These are phyloP conservation scores for Molossus alvarezi DNA, from an alignment of 2,797 vertebrate species.

Conservation along the genomic window DNA sequence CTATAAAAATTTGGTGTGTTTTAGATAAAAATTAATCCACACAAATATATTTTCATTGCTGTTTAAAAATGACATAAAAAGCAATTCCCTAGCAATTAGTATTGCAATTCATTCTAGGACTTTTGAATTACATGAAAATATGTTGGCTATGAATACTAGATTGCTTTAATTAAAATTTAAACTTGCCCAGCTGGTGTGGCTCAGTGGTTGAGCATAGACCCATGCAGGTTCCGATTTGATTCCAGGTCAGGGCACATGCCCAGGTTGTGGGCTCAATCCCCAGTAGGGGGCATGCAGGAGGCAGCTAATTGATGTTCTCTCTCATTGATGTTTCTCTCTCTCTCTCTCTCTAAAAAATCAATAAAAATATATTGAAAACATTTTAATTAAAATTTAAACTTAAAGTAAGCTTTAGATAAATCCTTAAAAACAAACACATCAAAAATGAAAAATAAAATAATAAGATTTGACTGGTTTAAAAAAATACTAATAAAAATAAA, in stretches of 20 bases:
- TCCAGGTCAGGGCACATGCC: too few species aligned
- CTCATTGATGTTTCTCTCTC: too few species aligned
- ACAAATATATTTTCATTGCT: background rate
- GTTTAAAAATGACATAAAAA: conserved; percentile 46
- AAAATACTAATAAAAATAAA: background rate
- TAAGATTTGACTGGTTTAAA: background rate
- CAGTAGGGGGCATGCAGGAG: too few species aligned
- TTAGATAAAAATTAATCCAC: background rate
- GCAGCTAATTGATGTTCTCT: too few species aligned
- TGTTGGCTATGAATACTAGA: background rate
- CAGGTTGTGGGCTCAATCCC: too few species aligned
- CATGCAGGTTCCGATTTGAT: too few species aligned
- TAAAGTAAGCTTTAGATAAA: conserved; percentile 52
- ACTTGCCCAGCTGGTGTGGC: background rate
- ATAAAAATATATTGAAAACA: too few species aligned
- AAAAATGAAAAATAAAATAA: background rate
- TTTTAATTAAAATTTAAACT: conserved; percentile 13
- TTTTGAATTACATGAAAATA: background rate
- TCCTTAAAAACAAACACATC: background rate
- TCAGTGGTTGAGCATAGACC: too few species aligned
- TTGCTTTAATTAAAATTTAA: conserved; percentile 18
- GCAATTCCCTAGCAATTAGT: background rate
- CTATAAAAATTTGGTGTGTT: background rate
- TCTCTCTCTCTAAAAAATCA: too few species aligned
- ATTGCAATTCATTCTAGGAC: background rate